Evolutionary conservation across 1,140 invertebrate species (phyloP).

Genomic region (Adoxophyes honmai): DNA sequence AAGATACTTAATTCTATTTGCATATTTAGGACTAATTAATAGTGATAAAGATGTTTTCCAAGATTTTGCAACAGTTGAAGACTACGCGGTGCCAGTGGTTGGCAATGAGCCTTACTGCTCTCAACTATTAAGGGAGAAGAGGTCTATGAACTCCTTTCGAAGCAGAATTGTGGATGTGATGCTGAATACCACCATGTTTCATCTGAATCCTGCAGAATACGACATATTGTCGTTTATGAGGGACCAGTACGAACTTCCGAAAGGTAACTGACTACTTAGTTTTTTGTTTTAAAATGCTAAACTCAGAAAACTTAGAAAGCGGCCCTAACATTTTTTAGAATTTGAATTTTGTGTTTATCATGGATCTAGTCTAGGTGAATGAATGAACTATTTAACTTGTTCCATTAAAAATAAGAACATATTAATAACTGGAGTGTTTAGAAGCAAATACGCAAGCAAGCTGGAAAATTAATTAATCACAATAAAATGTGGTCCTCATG

Average conservation of each 20-base stretch:
- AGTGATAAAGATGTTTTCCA: slow-evolving; percentile 22
- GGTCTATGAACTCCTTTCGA: slow-evolving; percentile 19
- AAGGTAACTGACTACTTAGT: too few relatives aligned
- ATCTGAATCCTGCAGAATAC: slow-evolving; percentile 27
- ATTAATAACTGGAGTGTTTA: too few relatives aligned
- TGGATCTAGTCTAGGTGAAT: too few relatives aligned
- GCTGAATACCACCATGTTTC: slow-evolving; percentile 38
- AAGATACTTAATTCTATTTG: background rate
- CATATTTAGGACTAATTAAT: background rate
- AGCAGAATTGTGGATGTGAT: slow-evolving; percentile 50
- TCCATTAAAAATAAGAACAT: too few relatives aligned
- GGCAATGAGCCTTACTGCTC: slow-evolving; percentile 30
- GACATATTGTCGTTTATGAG: slow-evolving; percentile 44
- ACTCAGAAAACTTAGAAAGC: too few relatives aligned
- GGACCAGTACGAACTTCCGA: slow-evolving; percentile 52
- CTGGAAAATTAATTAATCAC: too few relatives aligned
- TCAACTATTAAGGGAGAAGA: slow-evolving; percentile 22
- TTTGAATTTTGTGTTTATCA: too few relatives aligned
- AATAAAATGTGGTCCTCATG: too few relatives aligned
- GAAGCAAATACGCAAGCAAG: too few relatives aligned
- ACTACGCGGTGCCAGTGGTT: slow-evolving; percentile 32
- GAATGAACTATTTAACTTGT: too few relatives aligned
- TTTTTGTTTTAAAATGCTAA: background rate
- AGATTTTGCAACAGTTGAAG: slow-evolving; percentile 23
- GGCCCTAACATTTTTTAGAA: too few relatives aligned